Evolutionary conservation across 2,113 vertebrate species (phyloP).

Genomic region (human (Homo sapiens)): DNA sequence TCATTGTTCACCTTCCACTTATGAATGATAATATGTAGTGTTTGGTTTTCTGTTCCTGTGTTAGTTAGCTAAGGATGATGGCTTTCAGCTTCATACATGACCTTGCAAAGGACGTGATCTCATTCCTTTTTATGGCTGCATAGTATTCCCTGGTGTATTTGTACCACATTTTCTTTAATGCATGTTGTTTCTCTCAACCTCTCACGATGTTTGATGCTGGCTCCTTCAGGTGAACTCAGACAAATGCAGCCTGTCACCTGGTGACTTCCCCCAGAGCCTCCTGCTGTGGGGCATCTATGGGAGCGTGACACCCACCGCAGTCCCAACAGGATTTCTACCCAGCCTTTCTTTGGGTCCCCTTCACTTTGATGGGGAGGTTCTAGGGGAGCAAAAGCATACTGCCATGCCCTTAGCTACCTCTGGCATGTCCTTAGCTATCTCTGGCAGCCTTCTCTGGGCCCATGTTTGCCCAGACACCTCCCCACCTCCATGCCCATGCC

Average conservation of each 20-base stretch:
- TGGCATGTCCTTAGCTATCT: not conserved
- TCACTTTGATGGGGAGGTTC: not conserved
- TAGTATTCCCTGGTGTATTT: no score
- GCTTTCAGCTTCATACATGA: no score
- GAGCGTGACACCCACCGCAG: no score
- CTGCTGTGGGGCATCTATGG: fast-evolving
- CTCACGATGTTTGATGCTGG: not conserved
- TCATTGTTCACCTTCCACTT: no score
- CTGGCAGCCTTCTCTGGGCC: not conserved
- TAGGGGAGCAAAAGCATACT: not conserved
- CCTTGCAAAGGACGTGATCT: no score
- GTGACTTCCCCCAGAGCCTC: not conserved
- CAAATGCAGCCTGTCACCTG: not conserved
- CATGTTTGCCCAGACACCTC: fast-evolving
- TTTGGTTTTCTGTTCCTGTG: no score
- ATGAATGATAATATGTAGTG: no score
- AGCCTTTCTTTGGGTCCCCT: not conserved
- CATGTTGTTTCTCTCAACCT: not conserved
- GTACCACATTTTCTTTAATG: no score
- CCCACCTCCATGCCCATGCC: not conserved
- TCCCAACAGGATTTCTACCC: not conserved
- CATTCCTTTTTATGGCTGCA: no score
- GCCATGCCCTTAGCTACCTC: not conserved
- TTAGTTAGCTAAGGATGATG: no score
- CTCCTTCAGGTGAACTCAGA: not conserved